Evolutionary conservation across 2,888 invertebrate genomes (phyloP).

Genomic region (Habroteleia sp.): DNA sequence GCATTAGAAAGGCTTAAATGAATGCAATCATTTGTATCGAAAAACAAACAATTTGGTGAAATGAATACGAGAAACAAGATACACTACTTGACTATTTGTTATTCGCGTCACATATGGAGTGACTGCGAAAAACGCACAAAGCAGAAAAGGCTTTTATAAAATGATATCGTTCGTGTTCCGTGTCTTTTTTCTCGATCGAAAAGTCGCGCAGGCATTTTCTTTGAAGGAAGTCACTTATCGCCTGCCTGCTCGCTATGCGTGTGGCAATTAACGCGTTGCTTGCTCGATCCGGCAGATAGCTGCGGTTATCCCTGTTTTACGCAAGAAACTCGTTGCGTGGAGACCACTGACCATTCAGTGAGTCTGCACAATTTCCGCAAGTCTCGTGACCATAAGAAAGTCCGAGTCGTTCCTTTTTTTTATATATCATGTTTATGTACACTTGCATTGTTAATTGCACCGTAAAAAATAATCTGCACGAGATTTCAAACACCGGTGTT

Average conservation of each 20-base stretch:
- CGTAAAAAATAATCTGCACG: conserved; percentile 56
- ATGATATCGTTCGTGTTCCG: conserved; percentile 9
- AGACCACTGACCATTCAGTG: conserved; percentile 61
- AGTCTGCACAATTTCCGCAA: conserved; percentile 60
- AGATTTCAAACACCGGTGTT: conserved; percentile 43
- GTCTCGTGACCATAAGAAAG: conserved; percentile 61
- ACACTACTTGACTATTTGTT: too few relatives aligned
- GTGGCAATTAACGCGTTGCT: conserved; percentile 78
- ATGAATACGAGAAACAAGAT: too few relatives aligned
- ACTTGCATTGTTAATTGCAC: conserved; percentile 52
- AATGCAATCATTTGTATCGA: too few relatives aligned
- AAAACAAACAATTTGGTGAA: too few relatives aligned
- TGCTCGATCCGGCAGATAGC: conserved; percentile 73
- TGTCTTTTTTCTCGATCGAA: conserved; percentile 48
- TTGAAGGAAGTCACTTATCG: conserved; percentile 78
- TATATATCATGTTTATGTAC: conserved; percentile 16
- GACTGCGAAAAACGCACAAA: not conserved
- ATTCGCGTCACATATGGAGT: too few relatives aligned
- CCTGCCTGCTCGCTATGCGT: conserved; percentile 69
- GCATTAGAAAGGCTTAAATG: too few relatives aligned
- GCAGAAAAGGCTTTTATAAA: conserved; percentile 1
- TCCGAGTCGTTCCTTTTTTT: conserved; percentile 40
- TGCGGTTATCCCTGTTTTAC: conserved; percentile 64
- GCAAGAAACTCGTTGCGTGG: conserved; percentile 63
- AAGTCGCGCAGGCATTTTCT: conserved; percentile 61